phyloP scores from a whole-genome alignment of 2,113 vertebrate species.

The Cephalopholis sonnerati region DNA sequence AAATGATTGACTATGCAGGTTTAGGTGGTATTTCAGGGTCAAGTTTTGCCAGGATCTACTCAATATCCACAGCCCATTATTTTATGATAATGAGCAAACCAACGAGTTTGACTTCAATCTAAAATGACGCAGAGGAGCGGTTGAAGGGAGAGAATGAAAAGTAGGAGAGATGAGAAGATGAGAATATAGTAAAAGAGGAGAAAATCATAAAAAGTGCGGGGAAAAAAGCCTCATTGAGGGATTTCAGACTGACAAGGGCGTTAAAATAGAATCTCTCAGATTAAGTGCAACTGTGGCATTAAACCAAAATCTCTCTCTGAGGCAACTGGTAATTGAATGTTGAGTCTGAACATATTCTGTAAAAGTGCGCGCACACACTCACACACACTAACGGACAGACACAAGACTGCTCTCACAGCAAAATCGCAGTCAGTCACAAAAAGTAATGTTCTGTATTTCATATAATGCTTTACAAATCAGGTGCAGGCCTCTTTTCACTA shows the following conservation, averaged over 20 bases:
- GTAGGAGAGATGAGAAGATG: constrained; percentile 22
- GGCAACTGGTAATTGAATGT: constrained; percentile 71
- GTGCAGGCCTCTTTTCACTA: not conserved
- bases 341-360: constrained; percentile 37
- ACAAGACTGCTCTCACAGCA: not conserved
- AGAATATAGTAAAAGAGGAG: constrained; percentile 22
- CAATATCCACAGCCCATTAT: constrained; percentile 80
- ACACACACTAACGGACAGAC: constrained; percentile 2
- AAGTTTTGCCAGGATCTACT: constrained; percentile 46
- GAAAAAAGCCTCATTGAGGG: constrained; percentile 49
- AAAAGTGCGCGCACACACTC: not conserved
- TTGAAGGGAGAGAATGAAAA: constrained; percentile 13
- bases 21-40: constrained; percentile 51
- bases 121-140: constrained; percentile 46
- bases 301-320: constrained; percentile 66
- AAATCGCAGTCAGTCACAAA: not conserved
- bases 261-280: constrained; percentile 58
- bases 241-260: constrained; percentile 67
- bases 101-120: constrained; percentile 66
- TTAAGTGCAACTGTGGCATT: constrained; percentile 68
- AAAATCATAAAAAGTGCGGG: constrained; percentile 10
- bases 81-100: constrained; percentile 84
- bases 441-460: not conserved
- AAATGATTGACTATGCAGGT: constrained; percentile 26
- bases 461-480: not conserved